Conservation (phyloP, 2,888 invertebrate genomes). For the Anticlea derivata region DNA sequence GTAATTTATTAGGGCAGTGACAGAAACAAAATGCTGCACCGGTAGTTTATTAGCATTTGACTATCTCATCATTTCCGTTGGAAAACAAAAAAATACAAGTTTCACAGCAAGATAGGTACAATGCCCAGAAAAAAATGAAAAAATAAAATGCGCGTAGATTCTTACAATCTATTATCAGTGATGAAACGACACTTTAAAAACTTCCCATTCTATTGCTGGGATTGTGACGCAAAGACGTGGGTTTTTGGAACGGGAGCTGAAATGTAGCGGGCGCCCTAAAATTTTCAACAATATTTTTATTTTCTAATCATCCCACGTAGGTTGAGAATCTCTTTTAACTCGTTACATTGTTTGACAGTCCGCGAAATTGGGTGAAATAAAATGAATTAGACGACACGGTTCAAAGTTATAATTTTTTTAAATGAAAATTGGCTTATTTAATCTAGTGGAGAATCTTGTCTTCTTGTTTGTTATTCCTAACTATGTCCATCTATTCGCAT, state of each 20-base stretch:
- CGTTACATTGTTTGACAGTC: conserved; percentile 63
- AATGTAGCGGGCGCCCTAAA: conserved; percentile 15
- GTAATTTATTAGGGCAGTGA: neutral
- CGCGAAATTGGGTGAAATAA: conserved; percentile 69
- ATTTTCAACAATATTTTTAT: conserved; percentile 8
- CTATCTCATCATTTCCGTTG: conserved; percentile 61
- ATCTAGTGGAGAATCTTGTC: neutral
- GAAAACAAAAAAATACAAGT: conserved; percentile 51
- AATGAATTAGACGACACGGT: conserved; percentile 56
- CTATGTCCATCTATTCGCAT: too few species aligned
- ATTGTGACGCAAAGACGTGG: conserved; percentile 27
- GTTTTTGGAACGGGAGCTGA: conserved; percentile 11
- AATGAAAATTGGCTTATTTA: neutral
- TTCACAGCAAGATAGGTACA: too few species aligned
- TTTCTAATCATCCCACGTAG: conserved; percentile 45
- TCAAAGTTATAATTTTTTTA: conserved; percentile 29
- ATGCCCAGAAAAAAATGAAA: too few species aligned
- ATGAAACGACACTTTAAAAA: conserved; percentile 6
- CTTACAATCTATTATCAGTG: neutral
- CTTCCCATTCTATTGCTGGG: conserved; percentile 11
- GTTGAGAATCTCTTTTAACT: conserved; percentile 54
- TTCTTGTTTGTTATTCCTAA: too few species aligned
- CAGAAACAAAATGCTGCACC: neutral
- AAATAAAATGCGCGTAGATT: conserved; percentile 4
- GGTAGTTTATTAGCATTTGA: conserved; percentile 34